A percentile compares a stretch with the other conserved stretches of the same genome.
Evolutionary conservation across 2,888 invertebrate genomes (phyloP).

Genomic region (Sympetrum striolatum): DNA sequence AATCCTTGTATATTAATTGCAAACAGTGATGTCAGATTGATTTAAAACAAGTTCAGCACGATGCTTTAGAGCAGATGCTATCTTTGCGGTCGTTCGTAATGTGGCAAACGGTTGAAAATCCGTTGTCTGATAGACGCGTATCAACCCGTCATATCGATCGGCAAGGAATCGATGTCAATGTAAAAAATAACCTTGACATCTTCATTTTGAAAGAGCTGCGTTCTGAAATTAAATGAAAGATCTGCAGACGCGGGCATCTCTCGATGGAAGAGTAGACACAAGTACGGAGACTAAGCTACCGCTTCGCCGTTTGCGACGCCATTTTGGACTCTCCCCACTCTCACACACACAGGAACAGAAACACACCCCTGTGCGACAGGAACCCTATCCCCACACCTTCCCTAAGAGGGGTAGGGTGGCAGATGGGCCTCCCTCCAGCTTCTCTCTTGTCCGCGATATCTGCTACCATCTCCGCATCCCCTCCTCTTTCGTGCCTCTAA

Average conservation of each 20-base stretch:
- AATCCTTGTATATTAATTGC: too few species aligned
- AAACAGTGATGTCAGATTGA: too few species aligned
- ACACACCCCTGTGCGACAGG: background rate
- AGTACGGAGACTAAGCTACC: background rate
- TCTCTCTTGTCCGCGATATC: slow-evolving; percentile 32
- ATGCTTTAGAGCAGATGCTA: too few species aligned
- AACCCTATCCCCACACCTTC: background rate
- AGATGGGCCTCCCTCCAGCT: slow-evolving; percentile 3
- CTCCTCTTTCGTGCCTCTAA: background rate
- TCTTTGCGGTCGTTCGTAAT: too few species aligned
- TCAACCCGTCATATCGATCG: too few species aligned
- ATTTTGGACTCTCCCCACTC: slow-evolving; percentile 13
- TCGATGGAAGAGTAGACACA: background rate
- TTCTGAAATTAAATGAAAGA: background rate
- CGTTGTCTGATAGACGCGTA: too few species aligned
- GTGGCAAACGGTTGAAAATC: too few species aligned
- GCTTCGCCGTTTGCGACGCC: background rate
- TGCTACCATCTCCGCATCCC: slow-evolving; percentile 4
- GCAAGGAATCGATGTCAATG: too few species aligned
- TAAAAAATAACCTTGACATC: too few species aligned
- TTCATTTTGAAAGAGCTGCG: too few species aligned
- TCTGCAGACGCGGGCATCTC: background rate
- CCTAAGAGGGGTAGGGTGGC: background rate
- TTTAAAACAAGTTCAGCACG: too few species aligned
- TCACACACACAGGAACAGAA: background rate